Evolutionary conservation across 2,113 vertebrate genomes (phyloP), one percentile per base, ranked within the genome.

Genomic region (Lepisosteus osseus): DNA sequence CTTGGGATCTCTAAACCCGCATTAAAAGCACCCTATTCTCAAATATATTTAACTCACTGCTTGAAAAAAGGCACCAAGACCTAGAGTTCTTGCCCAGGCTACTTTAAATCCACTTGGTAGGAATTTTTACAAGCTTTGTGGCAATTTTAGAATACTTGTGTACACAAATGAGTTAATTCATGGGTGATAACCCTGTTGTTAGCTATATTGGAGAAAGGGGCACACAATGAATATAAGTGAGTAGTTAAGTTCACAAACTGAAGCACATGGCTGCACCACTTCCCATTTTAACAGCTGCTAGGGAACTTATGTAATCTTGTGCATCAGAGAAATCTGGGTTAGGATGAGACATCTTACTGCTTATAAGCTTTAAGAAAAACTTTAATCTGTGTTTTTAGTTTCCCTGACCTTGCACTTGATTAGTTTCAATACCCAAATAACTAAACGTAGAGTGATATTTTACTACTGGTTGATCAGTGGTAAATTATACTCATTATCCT

Each of bases 281-380:
- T 66, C 71, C 71, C 59, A 61, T 67, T 72, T 67, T 44, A 67
- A 66, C 66, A 68, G 66, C 45, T 54, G 66, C 29, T 12, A 17
- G 7, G 44, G 66, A 45, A 72, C 3, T 3, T 15, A 43, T 61
- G 15, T 59, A 59, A 66, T 59, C 41, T 42, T 29, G 17, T 42
- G 15, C 45, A 54, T 29, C 29, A 40, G 3, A 1, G 1, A 44
- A 15, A 67, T 54, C 54, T 69, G 9, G 68, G 47, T 56, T 68
- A 57, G 41, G 3, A 5, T 14, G 9, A 56, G 3, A 14, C 54
- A 29, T 43, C 54, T 65, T 11, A 65, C 51, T 56, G 47, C 43
- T 4, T 51, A 51, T 5, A 6, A 51, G 1, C 9, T 51, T 51
- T 29, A 29, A 29, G 29, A 29, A 29, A 17, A 29, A 29, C 29